Conservation (phyloP, 2,888 invertebrate genomes). For the Polymixis flavicincta region DNA sequence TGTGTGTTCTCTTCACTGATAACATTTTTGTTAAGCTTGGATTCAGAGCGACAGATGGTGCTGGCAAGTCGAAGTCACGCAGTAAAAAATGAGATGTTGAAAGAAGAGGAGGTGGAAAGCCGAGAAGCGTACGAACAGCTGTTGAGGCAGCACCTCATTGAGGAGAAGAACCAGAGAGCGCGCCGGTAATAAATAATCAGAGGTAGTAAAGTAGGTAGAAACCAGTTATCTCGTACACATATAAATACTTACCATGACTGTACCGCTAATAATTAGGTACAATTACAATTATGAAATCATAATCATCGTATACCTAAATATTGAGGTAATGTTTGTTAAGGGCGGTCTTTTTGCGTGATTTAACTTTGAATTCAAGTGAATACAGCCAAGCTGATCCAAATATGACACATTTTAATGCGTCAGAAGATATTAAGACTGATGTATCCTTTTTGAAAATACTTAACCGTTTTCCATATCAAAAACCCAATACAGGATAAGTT, state of each 20-base stretch:
- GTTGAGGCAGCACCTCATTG: slow-evolving; percentile 84
- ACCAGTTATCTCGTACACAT: background rate
- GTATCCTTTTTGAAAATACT: background rate
- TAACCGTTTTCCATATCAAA: too few species aligned
- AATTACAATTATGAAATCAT: background rate
- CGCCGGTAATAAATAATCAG: slow-evolving; percentile 77
- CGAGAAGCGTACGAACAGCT: slow-evolving; percentile 83
- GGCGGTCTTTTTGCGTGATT: too few species aligned
- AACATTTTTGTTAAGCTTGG: slow-evolving; percentile 73
- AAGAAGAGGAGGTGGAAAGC: slow-evolving; percentile 86
- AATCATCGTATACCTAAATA: background rate
- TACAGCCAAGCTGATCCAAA: background rate
- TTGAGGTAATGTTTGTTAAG: background rate
- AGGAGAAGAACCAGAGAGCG: slow-evolving; percentile 89
- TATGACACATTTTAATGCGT: background rate
- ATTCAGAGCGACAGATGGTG: slow-evolving; percentile 90
- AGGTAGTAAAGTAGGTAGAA: background rate
- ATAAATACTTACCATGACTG: background rate
- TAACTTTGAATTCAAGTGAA: background rate
- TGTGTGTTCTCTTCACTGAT: background rate
- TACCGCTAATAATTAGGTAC: background rate
- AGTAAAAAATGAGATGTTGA: slow-evolving; percentile 85
- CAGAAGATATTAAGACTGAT: background rate
- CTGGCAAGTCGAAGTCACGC: slow-evolving; percentile 85
- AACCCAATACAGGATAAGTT: too few species aligned